Base-by-base conservation (phyloP, 2,888 invertebrate genomes). In the Hirtodrosophila duncani region DNA sequence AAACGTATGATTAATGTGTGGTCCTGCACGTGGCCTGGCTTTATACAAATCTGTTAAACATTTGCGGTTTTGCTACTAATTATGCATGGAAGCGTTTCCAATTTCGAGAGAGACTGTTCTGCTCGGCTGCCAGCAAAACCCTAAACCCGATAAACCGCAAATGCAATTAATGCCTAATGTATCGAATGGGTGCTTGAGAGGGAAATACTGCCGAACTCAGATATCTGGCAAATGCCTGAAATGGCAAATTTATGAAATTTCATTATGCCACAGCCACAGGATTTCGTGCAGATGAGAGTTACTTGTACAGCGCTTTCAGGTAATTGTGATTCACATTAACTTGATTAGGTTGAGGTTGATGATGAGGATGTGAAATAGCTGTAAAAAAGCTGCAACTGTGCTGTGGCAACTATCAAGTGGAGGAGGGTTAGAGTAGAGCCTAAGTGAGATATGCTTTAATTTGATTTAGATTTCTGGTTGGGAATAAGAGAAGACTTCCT, bases 1-100 rank as follows among this genome's bases (percentile, higher is more conserved):
- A n/a, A n/a, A n/a, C 65, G 51, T 27, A 49, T 57, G 66, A 60
- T 51, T 44, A 51, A 53, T 37, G 33, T 63, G 52, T 36, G 10
- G n/a, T n/a, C n/a, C n/a, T n/a, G n/a, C n/a, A n/a, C n/a, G n/a
- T n/a, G n/a, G n/a, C n/a, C n/a, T n/a, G n/a, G n/a, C n/a, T n/a
- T n/a, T n/a, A n/a, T n/a, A n/a, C n/a, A n/a, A n/a, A n/a, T n/a
- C n/a, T n/a, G n/a, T n/a, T n/a, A n/a, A n/a, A n/a, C n/a, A n/a
- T n/a, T n/a, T n/a, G n/a, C n/a, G n/a, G n/a, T n/a, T n/a, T n/a
- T n/a, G n/a, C n/a, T n/a, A n/a, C n/a, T n/a, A n/a, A n/a, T n/a
- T n/a, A n/a, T n/a, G n/a, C n/a, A n/a, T n/a, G n/a, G n/a, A n/a
- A n/a, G n/a, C n/a, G n/a, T n/a, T n/a, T n/a, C n/a, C n/a, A n/a